These are phyloP conservation scores for Tromatobia lineatoria DNA, from an alignment of 2,888 invertebrate genomes.

Conservation along the genomic window DNA sequence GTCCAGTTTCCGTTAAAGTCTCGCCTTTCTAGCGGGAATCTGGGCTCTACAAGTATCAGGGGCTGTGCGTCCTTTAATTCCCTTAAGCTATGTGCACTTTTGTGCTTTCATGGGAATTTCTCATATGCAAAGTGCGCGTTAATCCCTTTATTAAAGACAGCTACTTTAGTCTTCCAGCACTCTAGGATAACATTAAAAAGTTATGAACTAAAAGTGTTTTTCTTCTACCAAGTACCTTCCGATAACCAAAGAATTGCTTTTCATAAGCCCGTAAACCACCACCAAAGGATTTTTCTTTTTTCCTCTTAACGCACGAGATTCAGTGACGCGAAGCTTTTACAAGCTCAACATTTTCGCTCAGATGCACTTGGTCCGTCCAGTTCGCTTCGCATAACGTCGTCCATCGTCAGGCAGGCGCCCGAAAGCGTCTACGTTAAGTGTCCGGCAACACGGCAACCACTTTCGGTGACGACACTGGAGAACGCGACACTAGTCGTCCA, in stretches of 20 bases:
- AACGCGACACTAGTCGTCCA: constrained; percentile 32
- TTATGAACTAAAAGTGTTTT: background rate
- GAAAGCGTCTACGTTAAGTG: constrained; percentile 35
- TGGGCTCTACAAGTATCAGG: background rate
- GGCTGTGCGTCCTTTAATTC: background rate
- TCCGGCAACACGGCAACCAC: constrained; percentile 45
- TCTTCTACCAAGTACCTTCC: background rate
- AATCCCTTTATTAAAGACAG: background rate
- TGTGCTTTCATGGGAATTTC: background rate
- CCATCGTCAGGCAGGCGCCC: background rate
- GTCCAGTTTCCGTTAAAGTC: background rate
- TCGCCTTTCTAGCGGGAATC: background rate
- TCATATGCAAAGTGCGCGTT: constrained; percentile 7
- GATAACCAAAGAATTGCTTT: background rate
- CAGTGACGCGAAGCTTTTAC: constrained; percentile 3
- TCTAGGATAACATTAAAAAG: background rate
- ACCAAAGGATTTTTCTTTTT: background rate
- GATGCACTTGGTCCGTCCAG: constrained; percentile 15
- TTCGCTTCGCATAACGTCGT: constrained; percentile 14
- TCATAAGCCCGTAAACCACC: background rate
- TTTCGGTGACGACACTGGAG: constrained; percentile 41
- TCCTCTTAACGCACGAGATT: background rate
- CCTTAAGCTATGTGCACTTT: background rate
- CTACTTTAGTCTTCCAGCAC: background rate
- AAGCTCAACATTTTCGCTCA: background rate